Evolutionary conservation across 2,888 invertebrate genomes (phyloP).

Genomic region (Eueremaeus valkanovi): DNA sequence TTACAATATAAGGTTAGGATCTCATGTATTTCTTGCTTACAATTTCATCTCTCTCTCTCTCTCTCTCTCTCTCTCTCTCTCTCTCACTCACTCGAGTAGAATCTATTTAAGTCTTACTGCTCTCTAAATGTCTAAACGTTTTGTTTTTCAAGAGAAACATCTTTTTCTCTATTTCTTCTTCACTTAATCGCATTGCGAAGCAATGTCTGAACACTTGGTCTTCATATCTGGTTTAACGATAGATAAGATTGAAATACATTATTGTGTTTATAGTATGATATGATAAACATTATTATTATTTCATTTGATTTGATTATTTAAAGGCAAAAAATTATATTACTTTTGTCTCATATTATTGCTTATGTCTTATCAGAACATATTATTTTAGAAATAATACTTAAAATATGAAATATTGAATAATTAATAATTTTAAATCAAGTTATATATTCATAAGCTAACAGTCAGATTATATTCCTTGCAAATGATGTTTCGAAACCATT

Average conservation of each 20-base stretch:
- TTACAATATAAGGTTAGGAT: background rate
- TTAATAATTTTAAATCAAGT: too few relatives aligned
- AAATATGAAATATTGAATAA: too few relatives aligned
- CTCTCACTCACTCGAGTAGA: background rate
- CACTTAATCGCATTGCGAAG: background rate
- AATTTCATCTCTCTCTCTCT: slow-evolving; percentile 25
- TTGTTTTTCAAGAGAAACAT: slow-evolving; percentile 2
- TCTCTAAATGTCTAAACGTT: background rate
- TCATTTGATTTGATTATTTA: too few relatives aligned
- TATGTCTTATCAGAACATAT: too few relatives aligned
- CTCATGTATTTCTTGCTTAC: background rate
- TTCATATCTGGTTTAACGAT: background rate
- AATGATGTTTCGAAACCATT: too few relatives aligned
- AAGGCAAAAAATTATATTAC: too few relatives aligned
- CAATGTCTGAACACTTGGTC: background rate
- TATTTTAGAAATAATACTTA: too few relatives aligned
- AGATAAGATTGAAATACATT: background rate
- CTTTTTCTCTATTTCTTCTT: background rate
- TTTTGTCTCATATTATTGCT: too few relatives aligned
- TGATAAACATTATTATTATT: too few relatives aligned
- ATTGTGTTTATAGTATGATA: too few relatives aligned
- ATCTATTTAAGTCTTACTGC: background rate
- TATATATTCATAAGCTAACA: too few relatives aligned
- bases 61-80: slow-evolving; percentile 10
- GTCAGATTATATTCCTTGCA: too few relatives aligned